Percentiles rank a stretch among this genome's conserved stretches.
These are phyloP conservation scores for Labeo calbasu DNA, from an alignment of 2,797 vertebrate species.

Conservation along the genomic window DNA sequence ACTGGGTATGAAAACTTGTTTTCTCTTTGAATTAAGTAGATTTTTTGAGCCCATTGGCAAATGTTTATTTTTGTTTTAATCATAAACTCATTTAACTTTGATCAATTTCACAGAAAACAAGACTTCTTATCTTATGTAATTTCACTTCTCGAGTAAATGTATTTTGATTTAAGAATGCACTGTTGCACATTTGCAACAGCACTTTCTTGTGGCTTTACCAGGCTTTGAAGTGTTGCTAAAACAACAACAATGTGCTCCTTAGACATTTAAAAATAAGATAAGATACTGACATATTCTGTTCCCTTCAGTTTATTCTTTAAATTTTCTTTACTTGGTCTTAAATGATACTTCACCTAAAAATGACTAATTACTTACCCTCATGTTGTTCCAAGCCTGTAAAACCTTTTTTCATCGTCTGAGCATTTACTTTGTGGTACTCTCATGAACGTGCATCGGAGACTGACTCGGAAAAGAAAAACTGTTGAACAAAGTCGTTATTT, in stretches of 20 bases:
- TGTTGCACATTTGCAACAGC: background rate
- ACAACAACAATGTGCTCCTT: background rate
- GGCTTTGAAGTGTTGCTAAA: background rate
- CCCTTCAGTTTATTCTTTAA: background rate
- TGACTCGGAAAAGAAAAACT: too few species aligned
- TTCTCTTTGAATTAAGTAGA: too few species aligned
- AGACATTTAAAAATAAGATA: background rate
- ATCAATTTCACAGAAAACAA: background rate
- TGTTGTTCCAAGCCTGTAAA: too few species aligned
- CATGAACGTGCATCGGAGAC: too few species aligned
- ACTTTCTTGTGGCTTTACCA: background rate
- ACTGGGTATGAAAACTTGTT: too few species aligned
- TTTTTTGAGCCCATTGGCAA: too few species aligned
- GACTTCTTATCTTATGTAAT: background rate
- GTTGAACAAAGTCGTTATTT: too few species aligned
- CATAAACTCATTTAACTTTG: background rate
- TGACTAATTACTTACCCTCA: too few species aligned
- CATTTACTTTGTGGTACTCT: too few species aligned
- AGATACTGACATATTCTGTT: background rate
- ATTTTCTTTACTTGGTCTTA: background rate
- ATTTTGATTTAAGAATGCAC: background rate
- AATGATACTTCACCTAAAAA: background rate
- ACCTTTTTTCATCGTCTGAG: too few species aligned
- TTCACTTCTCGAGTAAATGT: background rate
- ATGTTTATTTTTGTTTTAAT: background rate